Base-by-base conservation (phyloP, 1,140 invertebrate species). In the Drosophila kepulauana region DNA sequence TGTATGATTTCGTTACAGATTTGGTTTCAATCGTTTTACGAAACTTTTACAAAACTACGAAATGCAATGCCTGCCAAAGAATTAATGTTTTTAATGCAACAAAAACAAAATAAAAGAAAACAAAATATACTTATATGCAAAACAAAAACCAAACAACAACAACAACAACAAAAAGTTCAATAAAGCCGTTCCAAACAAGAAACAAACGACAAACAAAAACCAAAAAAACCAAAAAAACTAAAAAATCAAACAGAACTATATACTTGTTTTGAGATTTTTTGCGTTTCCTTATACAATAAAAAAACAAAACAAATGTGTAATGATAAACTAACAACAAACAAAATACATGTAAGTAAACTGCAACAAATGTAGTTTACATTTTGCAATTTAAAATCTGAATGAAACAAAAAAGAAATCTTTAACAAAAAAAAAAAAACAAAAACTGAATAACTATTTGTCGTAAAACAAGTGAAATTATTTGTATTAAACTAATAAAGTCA, bases 21-120 rank as follows among this genome's bases (percentile, higher is more conserved):
- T 82, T 72, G 56, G 76, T 88, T 88, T 84, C 35, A 74, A 61
- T 71, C 59, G 70, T 77, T 67, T 76, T 73, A 79, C 30, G 61
- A 72, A 84, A 84, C 85, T 78, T 84, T 84, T 91, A 91, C 91
- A 92, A 92, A 92, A 92, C 82, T 90, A 88, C 79, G 90, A 91
- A 91, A 91, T 91, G 81, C 77, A 91, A 91, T 91, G 82, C 90
- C 90, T 91, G 90, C 90, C 88, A 91, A 88, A 89, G 85, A 88
- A 89, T 84, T 84, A 88, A 88, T 80, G 84, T 88, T 88, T 86
- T 86, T 81, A 82, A 88, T 66, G 64, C 71, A 78, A 79, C 54
- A 75, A 81, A 85, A 85, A 67, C 52, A 65, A 52, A 84, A 70
- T 68, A 62, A 61, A 49, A 59, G 30, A 72, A 73, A 58, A 69